Conservation (phyloP, 1,140 invertebrate genomes). For the Tyrophagus putrescentiae region DNA sequence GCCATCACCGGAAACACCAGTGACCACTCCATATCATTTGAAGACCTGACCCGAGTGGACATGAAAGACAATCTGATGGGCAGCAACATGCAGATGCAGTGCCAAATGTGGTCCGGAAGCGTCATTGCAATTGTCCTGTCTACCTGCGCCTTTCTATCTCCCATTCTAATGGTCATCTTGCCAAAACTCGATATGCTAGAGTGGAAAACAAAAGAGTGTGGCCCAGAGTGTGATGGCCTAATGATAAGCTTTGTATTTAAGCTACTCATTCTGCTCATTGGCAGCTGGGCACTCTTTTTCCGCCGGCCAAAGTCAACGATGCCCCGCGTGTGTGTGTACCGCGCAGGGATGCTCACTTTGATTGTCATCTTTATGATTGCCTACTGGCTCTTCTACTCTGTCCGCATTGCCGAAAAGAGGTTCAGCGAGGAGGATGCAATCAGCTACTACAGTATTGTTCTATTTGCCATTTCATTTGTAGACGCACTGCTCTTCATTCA, state of each 20-base stretch:
- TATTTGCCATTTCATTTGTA: conserved; percentile 72
- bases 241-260: conserved; percentile 81
- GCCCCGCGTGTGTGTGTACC: conserved; percentile 79
- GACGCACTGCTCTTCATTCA: conserved; percentile 89
- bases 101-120: conserved; percentile 59
- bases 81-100: conserved; percentile 43
- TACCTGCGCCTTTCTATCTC: conserved; percentile 69
- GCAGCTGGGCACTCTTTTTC: conserved; percentile 65
- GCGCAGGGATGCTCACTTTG: conserved; percentile 67
- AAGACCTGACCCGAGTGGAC: conserved; percentile 50
- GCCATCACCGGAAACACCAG: conserved; percentile 92
- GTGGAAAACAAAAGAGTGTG: conserved; percentile 42
- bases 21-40: conserved; percentile 78
- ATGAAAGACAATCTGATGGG: conserved; percentile 32
- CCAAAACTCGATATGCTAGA: conserved; percentile 55
- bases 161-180: conserved; percentile 80
- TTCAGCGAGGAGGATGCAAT: conserved; percentile 26
- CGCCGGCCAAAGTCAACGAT: conserved; percentile 61
- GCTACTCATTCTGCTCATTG: conserved; percentile 70
- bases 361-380: conserved; percentile 83
- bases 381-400: conserved; percentile 94
- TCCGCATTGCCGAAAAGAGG: conserved; percentile 50
- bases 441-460: conserved; percentile 46
- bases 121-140: conserved; percentile 58
- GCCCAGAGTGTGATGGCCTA: conserved; percentile 72